Evolutionary conservation across 2,888 invertebrate genomes (phyloP), one percentile per base, ranked within the genome.

Genomic region (Crioceris asparagi): DNA sequence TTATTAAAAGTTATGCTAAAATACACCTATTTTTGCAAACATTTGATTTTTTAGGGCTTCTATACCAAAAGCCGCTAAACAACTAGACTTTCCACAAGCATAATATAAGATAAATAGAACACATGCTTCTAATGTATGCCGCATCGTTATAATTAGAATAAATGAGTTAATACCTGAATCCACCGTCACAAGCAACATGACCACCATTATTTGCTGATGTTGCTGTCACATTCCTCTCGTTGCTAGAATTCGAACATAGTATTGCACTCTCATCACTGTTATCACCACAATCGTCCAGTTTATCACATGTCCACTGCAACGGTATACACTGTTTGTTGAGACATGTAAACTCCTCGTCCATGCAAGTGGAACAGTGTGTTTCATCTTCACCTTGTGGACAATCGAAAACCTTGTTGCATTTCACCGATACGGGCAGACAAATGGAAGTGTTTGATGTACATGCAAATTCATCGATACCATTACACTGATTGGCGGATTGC

Each of bases 371-470:
- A 39, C 66, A 66, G 12, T 50, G 52, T 12, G 41, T 38, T 54
- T 86, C 86, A 48, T 87, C 86, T 40, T 83, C 83, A 2, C 74
- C 74, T 1, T 74, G 69, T 0, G 80, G 79, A 52, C 86, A 86
- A 40, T 86, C 83, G 0, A 69, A 54, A 4, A 68, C 72, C 10
- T 73, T 71, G 62, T 55, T 71, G 61, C 64, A 76, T 65, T 66
- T 66, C 21, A 70, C 70, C 0, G 64, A 59, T 17, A 52, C 51
- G 2, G 72, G 71, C 29, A 75, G 47, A 50, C 76, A 76, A 37
- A 71, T 62, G 36, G 64, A 66, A 4, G 52, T 56, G 53, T 74
- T 68, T 21, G 60, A 54, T 23, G 65, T 59, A 49, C 75, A 76
- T 17, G 62, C 50, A 48, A 67, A 69, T 52, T 74, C 71, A 47